Evolutionary conservation across 2,888 invertebrate genomes (phyloP), one percentile per base, ranked within the genome.

Genomic region (Andrena bicolor): DNA sequence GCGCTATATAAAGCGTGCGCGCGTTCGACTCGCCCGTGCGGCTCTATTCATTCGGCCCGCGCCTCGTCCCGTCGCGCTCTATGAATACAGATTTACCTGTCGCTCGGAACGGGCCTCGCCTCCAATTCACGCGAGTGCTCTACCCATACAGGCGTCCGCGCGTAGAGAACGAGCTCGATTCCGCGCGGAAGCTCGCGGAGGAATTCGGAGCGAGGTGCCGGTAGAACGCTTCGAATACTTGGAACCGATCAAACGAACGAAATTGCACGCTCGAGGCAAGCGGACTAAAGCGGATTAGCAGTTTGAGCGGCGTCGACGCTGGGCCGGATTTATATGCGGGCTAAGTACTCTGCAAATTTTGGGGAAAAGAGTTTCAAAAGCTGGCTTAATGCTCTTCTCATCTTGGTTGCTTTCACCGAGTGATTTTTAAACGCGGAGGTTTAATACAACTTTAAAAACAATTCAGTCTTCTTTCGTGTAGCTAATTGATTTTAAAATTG

Each of bases 1-100:
- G 80, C 32, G 58, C 86, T 86, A 86, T 86, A 86, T 86, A 86
- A 86, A 86, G 86, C 86, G 76, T 64, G 77, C 69, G 64, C 49
- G 41, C 56, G 56, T 75, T 51, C 66, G 73, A 70, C 30, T 61
- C 68, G 75, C 32, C 76, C 77, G 77, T 51, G 77, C 51, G 73
- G 7, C 65, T 49, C 80, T 70, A 73, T 80, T 69, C 77, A 68
- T 63, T 76, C 77, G 65, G 35, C 61, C 23, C 10, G 53, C 49
- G 60, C 56, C 56, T 79, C 78, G 61, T 58, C 56, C 68, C 65
- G 74, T 32, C 53, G 66, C 56, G 61, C 23, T 26, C 53, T 30
- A 28, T 76, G 82, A 83, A 83, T 83, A 83, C 81, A 73, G 80
- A 83, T 83, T 70, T 70, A 65, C 73, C 63, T 76, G 80, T 64